Base-by-base conservation (phyloP, 2,888 invertebrate species). In the Nebria salina region DNA sequence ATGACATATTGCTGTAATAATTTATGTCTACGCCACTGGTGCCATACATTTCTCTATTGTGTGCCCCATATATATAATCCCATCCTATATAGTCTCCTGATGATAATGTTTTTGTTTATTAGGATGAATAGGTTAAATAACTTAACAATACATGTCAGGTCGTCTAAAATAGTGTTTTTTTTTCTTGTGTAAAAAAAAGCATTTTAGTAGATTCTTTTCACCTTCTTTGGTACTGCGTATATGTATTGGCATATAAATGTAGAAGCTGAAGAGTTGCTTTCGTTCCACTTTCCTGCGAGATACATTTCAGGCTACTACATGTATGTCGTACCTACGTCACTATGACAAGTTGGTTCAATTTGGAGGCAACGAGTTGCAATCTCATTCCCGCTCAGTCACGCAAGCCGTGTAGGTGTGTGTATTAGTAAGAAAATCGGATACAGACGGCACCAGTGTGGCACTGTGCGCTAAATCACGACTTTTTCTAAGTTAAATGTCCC, bases 341-440 rank as follows among this genome's bases (percentile, higher is more conserved):
- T 84, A 82, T 84, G 85, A 86, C 85, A 86, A 86, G 86, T 86
- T 86, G 84, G 85, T 84, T 84, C 85, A 85, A 86, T 85, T 86
- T 86, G 83, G 84, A 82, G 83, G 54, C 54, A 80, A 83, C 82
- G 84, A 84, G 82, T 54, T 54, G 54, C 84, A 83, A 83, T 84
- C 83, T 84, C 85, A 84, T 85, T 83, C 83, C 83, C 54, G 54
- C 13, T 54, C 7, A 54, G 54, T 3, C 54, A 54, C 54, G 8
- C 54, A 54, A 54, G 8, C 54, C 8, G 7, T 8, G 13, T 54
- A 13, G 54, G 54, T 11, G 54, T 54, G 54, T 54, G 7, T 8
- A 13, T 13, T 11, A 54, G 54, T 54, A 54, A 54, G 54, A 54
- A 54, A 8, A 54, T 54, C 54, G 54, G 54, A 54, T 54, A 8